Evolutionary conservation across 1,140 invertebrate species (phyloP), one percentile per base, ranked within the genome.

Genomic region (Contarinia nasturtii): DNA sequence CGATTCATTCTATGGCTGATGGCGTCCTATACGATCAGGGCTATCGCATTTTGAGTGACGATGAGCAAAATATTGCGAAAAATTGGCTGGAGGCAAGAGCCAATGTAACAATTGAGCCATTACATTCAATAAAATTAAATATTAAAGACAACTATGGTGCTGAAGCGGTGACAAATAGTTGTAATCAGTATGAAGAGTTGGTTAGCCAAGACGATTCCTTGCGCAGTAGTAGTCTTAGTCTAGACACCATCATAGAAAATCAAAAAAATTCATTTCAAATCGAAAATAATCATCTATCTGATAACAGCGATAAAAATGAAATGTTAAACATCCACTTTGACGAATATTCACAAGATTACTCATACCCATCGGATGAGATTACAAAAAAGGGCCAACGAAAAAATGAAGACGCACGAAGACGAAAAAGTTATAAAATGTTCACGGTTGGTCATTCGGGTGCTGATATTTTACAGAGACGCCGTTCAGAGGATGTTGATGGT

Each of bases 361-460:
- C 61, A 36, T 55, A 71, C 56, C 73, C 72, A 50, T 65, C 74
- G 53, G 71, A 74, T 51, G 71, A 71, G 46, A 72, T 74, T 53
- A 73, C 73, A 40, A 18, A 40, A 14, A 40, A 15, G 7, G 14
- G 37, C 3, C 27, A 27, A 27, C 3, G 22, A 60, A 18, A 58
- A 51, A 8, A 57, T 60, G 0, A 63, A 62, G 18, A 49, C 57
- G 8, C 61, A 58, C 50, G 60, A 60, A 7, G 57, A 52, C 1
- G 27, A 10, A 27, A 27, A 27, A 27, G 27, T 27, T 27, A 27
- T 27, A 27, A 27, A 38, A 38, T 38, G 17, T 14, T 38, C 36
- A 38, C 36, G 17, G 36, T 3, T 38, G 14, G 17, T 38, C 27
- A 27, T 27, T 27, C 27, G 27, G 27, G 27, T 10, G 27, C 4